phyloP scores from a whole-genome alignment of 2,797 vertebrate species.

The Sparidentex hasta region DNA sequence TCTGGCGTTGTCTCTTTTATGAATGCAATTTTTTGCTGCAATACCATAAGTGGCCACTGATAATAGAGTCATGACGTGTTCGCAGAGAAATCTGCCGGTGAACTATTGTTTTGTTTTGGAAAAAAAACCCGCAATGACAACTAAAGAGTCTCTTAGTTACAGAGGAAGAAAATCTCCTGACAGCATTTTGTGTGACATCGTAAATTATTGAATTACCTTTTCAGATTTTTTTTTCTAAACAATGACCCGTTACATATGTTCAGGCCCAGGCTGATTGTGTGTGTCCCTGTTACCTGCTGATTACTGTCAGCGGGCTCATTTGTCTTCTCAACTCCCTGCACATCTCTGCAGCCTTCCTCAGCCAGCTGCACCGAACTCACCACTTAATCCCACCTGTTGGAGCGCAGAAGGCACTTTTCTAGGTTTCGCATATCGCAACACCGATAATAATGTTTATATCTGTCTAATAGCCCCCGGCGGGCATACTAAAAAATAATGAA shows the following conservation, averaged over 20 bases:
- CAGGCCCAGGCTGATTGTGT: neutral
- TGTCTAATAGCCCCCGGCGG: neutral
- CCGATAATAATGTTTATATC: constrained; percentile 10
- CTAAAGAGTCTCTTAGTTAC: neutral
- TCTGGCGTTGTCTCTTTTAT: too few species aligned
- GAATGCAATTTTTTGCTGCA: too few species aligned
- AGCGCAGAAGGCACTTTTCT: neutral
- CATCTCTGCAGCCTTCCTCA: neutral
- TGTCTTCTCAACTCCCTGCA: constrained; percentile 22
- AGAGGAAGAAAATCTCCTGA: neutral
- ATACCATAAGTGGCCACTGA: too few species aligned
- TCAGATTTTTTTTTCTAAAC: neutral
- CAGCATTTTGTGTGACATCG: too few species aligned
- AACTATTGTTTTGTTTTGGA: neutral
- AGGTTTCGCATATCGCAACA: constrained; percentile 16
- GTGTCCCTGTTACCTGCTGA: constrained; percentile 3
- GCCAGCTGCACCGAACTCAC: neutral
- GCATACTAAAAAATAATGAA: constrained; percentile 7
- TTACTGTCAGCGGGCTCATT: constrained; percentile 4
- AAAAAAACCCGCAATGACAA: neutral
- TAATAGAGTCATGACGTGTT: neutral
- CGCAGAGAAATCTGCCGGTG: neutral
- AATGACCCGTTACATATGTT: neutral
- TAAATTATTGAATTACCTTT: neutral
- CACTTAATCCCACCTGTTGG: constrained; percentile 26